Conservation (phyloP, 2,888 invertebrate genomes). For the Drosophila austrosaltans region DNA sequence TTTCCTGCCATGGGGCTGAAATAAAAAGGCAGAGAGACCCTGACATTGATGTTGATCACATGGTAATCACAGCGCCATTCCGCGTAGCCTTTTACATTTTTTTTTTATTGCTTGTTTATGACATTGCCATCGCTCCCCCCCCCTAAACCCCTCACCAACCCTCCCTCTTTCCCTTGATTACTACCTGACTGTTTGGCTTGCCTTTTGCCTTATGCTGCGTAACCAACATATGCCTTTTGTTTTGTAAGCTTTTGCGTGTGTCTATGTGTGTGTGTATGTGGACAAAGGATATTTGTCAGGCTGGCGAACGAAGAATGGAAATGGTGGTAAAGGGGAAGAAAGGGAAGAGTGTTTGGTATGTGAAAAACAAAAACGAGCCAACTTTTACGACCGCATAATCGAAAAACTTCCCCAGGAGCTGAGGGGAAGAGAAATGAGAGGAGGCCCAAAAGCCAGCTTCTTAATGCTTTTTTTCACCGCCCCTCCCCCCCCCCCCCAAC, state of each 20-base stretch:
- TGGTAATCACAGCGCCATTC: slow-evolving; percentile 62
- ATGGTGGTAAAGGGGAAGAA: slow-evolving; percentile 2
- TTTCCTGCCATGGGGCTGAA: neutral
- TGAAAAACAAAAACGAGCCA: slow-evolving; percentile 60
- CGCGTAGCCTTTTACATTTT: slow-evolving; percentile 66
- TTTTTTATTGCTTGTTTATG: slow-evolving; percentile 76
- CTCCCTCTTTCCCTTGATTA: neutral
- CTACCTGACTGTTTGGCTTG: slow-evolving; percentile 8
- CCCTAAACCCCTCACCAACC: neutral
- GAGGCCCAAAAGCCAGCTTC: slow-evolving; percentile 56
- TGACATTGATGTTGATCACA: slow-evolving; percentile 46
- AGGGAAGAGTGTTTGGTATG: neutral
- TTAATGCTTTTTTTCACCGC: neutral
- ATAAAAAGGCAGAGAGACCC: neutral
- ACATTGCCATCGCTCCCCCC: slow-evolving; percentile 48
- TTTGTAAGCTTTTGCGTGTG: slow-evolving; percentile 2
- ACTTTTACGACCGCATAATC: slow-evolving; percentile 76
- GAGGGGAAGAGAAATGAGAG: slow-evolving; percentile 22
- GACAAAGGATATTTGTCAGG: slow-evolving; percentile 63
- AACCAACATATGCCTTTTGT: slow-evolving; percentile 58
- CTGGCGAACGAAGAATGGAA: slow-evolving; percentile 16
- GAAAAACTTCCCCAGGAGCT: slow-evolving; percentile 62
- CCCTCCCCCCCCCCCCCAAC: neutral
- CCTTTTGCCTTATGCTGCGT: slow-evolving; percentile 1
- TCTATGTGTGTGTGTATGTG: slow-evolving; percentile 30